These are phyloP conservation scores for Polietes domitor DNA, from an alignment of 2,888 invertebrate genomes.

Conservation along the genomic window DNA sequence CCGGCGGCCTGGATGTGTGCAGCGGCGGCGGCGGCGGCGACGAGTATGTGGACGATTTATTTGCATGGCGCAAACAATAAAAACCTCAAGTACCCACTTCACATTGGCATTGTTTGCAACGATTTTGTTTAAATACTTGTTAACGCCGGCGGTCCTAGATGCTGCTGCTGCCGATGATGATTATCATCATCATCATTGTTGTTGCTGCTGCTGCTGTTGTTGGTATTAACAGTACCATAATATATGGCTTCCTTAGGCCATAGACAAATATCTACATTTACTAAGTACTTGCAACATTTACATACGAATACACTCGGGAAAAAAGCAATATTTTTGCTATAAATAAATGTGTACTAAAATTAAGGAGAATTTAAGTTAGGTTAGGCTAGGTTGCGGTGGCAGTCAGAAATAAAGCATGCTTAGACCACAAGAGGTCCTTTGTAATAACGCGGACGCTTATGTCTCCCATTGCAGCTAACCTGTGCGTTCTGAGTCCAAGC, in stretches of 20 bases:
- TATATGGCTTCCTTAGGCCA: slow-evolving; percentile 54
- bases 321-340: too few species aligned
- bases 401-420: too few species aligned
- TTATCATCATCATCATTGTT: slow-evolving; percentile 8
- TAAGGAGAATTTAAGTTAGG: too few species aligned
- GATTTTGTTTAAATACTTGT: slow-evolving; percentile 67
- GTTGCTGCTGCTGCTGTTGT: neutral
- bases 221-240: slow-evolving; percentile 39
- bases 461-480: too few species aligned
- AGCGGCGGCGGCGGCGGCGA: neutral
- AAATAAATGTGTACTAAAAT: too few species aligned
- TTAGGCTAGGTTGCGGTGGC: too few species aligned
- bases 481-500: too few species aligned
- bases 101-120: slow-evolving; percentile 67
- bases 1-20: neutral
- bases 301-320: slow-evolving; percentile 1
- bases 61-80: slow-evolving; percentile 73
- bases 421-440: too few species aligned
- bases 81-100: slow-evolving; percentile 74
- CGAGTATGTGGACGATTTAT: slow-evolving; percentile 69
- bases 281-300: slow-evolving; percentile 26
- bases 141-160: slow-evolving; percentile 70
- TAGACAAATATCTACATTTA: slow-evolving; percentile 23
- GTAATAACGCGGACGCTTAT: too few species aligned
- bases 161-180: slow-evolving; percentile 1